Conservation (phyloP, 2,113 vertebrate genomes). For the Haemorhous mexicanus region DNA sequence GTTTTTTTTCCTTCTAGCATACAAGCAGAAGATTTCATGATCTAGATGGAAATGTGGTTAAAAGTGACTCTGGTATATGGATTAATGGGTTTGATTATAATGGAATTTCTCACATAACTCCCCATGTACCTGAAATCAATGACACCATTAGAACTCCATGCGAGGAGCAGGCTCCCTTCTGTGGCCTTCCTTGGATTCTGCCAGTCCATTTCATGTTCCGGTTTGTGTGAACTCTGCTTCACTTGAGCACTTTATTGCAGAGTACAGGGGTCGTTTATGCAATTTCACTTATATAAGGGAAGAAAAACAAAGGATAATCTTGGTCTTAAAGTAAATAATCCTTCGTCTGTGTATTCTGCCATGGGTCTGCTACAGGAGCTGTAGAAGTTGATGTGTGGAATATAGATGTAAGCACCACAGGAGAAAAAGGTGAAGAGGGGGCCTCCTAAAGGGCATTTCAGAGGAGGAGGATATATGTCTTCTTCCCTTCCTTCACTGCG, state of each 20-base stretch:
- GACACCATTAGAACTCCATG: constrained; percentile 83
- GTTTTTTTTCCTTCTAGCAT: constrained; percentile 75
- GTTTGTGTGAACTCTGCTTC: constrained; percentile 67
- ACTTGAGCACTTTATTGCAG: background rate
- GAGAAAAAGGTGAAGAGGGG: background rate
- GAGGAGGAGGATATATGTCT: background rate
- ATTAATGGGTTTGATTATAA: constrained; percentile 95
- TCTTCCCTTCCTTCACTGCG: background rate
- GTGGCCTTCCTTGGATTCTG: constrained; percentile 94
- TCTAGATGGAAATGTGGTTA: constrained; percentile 81
- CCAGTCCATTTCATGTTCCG: constrained; percentile 91
- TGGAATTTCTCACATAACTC: constrained; percentile 87
- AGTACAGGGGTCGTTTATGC: background rate
- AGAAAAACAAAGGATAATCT: background rate
- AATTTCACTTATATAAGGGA: background rate
- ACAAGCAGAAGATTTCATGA: constrained; percentile 84
- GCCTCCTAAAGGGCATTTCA: background rate
- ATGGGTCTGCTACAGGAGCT: background rate
- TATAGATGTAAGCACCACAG: background rate
- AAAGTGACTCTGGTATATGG: constrained; percentile 92
- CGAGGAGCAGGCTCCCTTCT: constrained; percentile 84
- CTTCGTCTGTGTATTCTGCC: background rate
- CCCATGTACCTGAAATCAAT: constrained; percentile 89
- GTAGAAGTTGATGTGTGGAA: background rate
- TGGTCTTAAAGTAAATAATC: background rate